Conservation (phyloP, 2,888 invertebrate genomes). For the Oxycera nigricornis region DNA sequence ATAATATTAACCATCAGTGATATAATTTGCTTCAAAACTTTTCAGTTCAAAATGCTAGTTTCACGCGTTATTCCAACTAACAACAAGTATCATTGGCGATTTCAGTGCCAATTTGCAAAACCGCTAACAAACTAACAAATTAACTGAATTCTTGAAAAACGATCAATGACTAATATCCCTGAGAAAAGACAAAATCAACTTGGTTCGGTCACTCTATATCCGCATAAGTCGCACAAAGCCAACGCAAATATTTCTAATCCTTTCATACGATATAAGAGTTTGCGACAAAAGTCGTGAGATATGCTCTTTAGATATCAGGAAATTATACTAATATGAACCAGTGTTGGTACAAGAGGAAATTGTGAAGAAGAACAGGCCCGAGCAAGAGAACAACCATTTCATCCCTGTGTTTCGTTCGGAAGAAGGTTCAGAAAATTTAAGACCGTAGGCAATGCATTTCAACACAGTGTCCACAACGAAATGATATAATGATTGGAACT, state of each 20-base stretch:
- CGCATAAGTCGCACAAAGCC: constrained; percentile 31
- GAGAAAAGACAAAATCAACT: constrained; percentile 12
- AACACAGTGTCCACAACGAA: background rate
- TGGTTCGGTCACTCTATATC: background rate
- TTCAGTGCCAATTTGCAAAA: too few relatives aligned
- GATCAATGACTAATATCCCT: too few relatives aligned
- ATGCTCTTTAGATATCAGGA: constrained; percentile 44
- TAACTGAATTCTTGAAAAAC: too few relatives aligned
- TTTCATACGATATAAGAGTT: constrained; percentile 21
- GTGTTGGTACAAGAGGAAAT: constrained; percentile 43
- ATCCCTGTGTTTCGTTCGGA: background rate
- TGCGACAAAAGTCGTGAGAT: constrained; percentile 46
- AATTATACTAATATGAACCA: constrained; percentile 47
- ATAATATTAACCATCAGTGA: too few relatives aligned
- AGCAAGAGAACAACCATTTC: background rate
- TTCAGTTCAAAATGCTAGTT: too few relatives aligned
- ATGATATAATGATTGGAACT: background rate
- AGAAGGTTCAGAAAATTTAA: constrained; percentile 14
- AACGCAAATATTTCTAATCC: constrained; percentile 43
- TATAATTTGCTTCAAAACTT: too few relatives aligned
- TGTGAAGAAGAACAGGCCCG: constrained; percentile 16
- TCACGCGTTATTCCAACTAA: too few relatives aligned
- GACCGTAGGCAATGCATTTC: background rate
- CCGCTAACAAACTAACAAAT: too few relatives aligned
- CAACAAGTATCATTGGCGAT: too few relatives aligned